phyloP scores from a whole-genome alignment of 1,140 invertebrate genomes.

The Drosophila leontia region DNA sequence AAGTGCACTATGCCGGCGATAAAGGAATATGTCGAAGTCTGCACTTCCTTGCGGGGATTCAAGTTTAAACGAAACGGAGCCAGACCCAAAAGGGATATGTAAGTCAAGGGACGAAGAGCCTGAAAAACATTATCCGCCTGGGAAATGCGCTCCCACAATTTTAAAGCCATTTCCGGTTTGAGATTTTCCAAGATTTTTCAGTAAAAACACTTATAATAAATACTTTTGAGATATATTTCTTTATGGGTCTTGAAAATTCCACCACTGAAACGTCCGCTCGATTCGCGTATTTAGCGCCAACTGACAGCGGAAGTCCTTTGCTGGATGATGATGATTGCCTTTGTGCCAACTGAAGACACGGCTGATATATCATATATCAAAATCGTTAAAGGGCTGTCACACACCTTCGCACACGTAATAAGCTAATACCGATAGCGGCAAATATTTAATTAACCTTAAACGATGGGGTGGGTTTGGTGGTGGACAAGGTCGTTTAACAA shows the following conservation, averaged over 20 bases:
- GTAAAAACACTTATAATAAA: not conserved
- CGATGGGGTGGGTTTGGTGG: not conserved
- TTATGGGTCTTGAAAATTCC: not conserved
- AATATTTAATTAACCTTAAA: slow-evolving; percentile 81
- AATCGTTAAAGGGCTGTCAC: slow-evolving; percentile 61
- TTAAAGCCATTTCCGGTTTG: slow-evolving; percentile 51
- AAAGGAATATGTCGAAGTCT: slow-evolving; percentile 71
- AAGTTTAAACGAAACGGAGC: slow-evolving; percentile 75
- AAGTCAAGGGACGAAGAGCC: slow-evolving; percentile 71
- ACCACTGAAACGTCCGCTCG: slow-evolving; percentile 39
- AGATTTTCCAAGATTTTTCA: not conserved
- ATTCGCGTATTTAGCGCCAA: slow-evolving; percentile 42
- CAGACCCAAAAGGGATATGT: slow-evolving; percentile 74
- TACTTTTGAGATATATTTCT: not conserved
- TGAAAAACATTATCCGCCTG: slow-evolving; percentile 83
- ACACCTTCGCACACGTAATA: slow-evolving; percentile 58
- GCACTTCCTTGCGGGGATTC: slow-evolving; percentile 72
- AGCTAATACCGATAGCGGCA: slow-evolving; percentile 67
- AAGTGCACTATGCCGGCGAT: slow-evolving; percentile 74
- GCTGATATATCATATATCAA: slow-evolving; percentile 58
- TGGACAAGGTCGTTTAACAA: slow-evolving; percentile 50
- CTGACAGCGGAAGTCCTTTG: slow-evolving; percentile 49
- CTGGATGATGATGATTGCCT: slow-evolving; percentile 44
- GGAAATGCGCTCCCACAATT: slow-evolving; percentile 70
- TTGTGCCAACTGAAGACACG: slow-evolving; percentile 12